These are phyloP conservation scores for Sisyra terminalis DNA, from an alignment of 2,888 invertebrate species.

Conservation along the genomic window DNA sequence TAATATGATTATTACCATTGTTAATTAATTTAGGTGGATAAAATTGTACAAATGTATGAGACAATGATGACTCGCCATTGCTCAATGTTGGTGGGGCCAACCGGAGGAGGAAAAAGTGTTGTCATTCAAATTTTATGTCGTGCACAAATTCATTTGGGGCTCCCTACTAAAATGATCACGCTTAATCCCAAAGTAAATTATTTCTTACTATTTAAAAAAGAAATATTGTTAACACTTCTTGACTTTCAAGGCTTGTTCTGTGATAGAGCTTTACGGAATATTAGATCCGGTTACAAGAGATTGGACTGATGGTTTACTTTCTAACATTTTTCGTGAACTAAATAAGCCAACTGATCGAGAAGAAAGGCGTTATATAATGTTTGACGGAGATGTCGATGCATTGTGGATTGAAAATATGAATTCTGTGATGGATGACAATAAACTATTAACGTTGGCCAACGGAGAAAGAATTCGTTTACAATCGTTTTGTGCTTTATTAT, in stretches of 20 bases:
- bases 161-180: constrained; percentile 61
- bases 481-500: constrained; percentile 65
- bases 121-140: constrained; percentile 63
- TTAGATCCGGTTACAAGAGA: constrained; percentile 73
- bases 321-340: constrained; percentile 81
- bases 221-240: constrained; percentile 3
- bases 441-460: constrained; percentile 74
- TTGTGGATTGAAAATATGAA: constrained; percentile 97
- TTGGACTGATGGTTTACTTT: constrained; percentile 86
- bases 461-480: constrained; percentile 75
- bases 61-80: constrained; percentile 91
- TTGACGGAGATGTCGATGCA: constrained; percentile 89
- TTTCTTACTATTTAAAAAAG: constrained; percentile 7
- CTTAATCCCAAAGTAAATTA: constrained; percentile 65
- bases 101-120: constrained; percentile 83
- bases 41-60: constrained; percentile 82
- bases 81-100: constrained; percentile 83
- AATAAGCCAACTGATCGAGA: constrained; percentile 59
- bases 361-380: constrained; percentile 69
- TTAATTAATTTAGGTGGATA: constrained; percentile 45
- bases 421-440: constrained; percentile 93
- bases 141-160: constrained; percentile 58
- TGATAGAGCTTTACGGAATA: constrained; percentile 77
- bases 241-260: constrained; percentile 54
- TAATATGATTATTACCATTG: background rate